Base-by-base conservation (phyloP, 2,113 vertebrate species). In the Apeltes quadracus region DNA sequence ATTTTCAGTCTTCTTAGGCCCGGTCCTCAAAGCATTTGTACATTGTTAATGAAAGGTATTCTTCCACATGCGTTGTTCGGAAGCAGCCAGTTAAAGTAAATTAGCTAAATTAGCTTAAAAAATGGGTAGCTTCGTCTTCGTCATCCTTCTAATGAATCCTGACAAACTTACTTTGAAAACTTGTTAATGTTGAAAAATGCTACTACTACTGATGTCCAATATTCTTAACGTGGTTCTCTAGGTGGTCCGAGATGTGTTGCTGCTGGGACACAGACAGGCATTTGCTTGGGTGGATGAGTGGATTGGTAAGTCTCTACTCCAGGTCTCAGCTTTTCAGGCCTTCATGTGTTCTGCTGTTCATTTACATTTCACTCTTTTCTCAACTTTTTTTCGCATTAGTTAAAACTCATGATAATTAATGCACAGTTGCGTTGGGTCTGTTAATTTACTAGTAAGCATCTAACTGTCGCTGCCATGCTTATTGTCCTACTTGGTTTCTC, bases 231-330 rank as follows among this genome's bases (percentile, higher is more conserved):
- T 69, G 67, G 50, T 63, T 34, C 78, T 70, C 0, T 0, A 99
- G 97, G 97, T 98, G 84, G 94, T 99, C 78, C 95, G 95, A 77
- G 97, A 99, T 73, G 95, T 99, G 61, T 91, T 99, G 66, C 88
- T 97, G 87, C 95, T 99, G 20, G 98, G 98, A 54, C 98, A 99
- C 84, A 94, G 97, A 78, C 98, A 99, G 91, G 98, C 98, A 3
- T 99, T 99, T 69, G 96, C 97, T 15, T 99, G 98, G 98, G 97
- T 99, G 69, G 98, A 99, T 71, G 98, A 99, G 91, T 99, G 98
- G 98, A 99, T 98, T 22, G 98, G 97, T 99, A 94, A 88, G 97
- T 82, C n/a, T 38, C n/a, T n/a, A n/a, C n/a, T n/a, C n/a, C n/a
- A n/a, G n/a, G n/a, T n/a, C n/a, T 38, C 58, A 48, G 9, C 20